Evolutionary conservation across 1,140 invertebrate species (phyloP).

Genomic region (Megalonaias nervosa): DNA sequence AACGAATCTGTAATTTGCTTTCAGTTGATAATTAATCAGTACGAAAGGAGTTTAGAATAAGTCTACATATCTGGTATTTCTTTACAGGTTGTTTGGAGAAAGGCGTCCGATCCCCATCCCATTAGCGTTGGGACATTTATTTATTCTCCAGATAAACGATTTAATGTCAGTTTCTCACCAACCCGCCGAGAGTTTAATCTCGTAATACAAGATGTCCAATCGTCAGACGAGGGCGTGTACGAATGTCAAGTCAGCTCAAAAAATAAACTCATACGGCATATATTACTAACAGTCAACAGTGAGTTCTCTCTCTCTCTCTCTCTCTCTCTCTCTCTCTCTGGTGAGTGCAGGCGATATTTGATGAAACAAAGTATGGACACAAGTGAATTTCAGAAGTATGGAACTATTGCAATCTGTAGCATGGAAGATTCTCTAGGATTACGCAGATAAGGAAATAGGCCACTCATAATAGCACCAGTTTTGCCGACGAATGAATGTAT

Average conservation of each 20-base stretch:
- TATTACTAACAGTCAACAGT: conserved; percentile 47
- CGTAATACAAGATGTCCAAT: conserved; percentile 88
- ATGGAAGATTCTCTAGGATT: no score
- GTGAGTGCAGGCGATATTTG: no score
- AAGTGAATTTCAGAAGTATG: no score
- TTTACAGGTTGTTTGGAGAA: conserved; percentile 42
- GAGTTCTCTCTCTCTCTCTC: not conserved
- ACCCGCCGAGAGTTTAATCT: conserved; percentile 91
- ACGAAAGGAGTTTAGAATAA: no score
- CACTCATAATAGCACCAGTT: no score
- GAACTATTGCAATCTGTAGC: no score
- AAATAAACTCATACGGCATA: conserved; percentile 45
- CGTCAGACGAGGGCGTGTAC: conserved; percentile 88
- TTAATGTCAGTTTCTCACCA: conserved; percentile 77
- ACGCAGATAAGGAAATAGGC: no score
- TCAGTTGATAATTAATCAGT: not conserved
- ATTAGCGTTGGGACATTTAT: conserved; percentile 29
- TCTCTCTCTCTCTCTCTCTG: no score
- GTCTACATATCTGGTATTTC: no score
- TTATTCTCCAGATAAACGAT: conserved; percentile 36
- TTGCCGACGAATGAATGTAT: no score
- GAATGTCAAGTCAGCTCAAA: conserved; percentile 90
- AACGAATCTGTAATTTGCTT: not conserved
- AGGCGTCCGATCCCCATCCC: conserved; percentile 39
- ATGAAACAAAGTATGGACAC: no score